Evolutionary conservation across 1,140 invertebrate species (phyloP).

Genomic region (Pseudoatta argentina): DNA sequence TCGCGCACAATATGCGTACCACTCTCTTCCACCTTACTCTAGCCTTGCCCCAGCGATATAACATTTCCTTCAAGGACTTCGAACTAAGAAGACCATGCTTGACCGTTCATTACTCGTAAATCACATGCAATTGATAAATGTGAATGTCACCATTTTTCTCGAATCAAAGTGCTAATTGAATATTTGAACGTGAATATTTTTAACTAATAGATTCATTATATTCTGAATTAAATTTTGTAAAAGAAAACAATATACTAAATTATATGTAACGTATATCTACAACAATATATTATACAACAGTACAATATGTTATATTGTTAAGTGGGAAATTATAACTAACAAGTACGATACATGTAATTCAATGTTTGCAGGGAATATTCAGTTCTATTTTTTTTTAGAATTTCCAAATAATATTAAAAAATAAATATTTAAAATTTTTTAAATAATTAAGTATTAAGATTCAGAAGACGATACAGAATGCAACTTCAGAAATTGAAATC

Average conservation of each 20-base stretch:
- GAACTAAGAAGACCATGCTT: not conserved
- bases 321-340: too few species aligned
- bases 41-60: constrained; percentile 52
- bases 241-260: not conserved
- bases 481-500: not conserved
- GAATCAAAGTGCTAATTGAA: not conserved
- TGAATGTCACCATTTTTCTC: not conserved
- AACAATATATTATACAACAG: too few species aligned
- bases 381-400: not conserved
- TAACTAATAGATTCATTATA: not conserved
- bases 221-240: not conserved
- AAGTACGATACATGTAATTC: too few species aligned
- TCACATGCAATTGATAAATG: constrained; percentile 13
- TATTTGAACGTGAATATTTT: not conserved
- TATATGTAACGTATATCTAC: too few species aligned
- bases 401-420: not conserved
- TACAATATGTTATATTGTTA: too few species aligned
- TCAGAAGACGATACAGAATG: not conserved
- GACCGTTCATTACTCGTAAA: not conserved
- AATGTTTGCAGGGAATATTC: too few species aligned
- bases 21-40: constrained; percentile 63
- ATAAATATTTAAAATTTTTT: not conserved
- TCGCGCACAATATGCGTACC: constrained; percentile 30
- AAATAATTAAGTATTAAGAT: not conserved
- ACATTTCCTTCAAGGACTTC: constrained; percentile 52